A percentile compares a stretch with the other conserved stretches of the same genome.
Conservation (phyloP, 2,888 invertebrate species). For the Lasius fuliginosus region DNA sequence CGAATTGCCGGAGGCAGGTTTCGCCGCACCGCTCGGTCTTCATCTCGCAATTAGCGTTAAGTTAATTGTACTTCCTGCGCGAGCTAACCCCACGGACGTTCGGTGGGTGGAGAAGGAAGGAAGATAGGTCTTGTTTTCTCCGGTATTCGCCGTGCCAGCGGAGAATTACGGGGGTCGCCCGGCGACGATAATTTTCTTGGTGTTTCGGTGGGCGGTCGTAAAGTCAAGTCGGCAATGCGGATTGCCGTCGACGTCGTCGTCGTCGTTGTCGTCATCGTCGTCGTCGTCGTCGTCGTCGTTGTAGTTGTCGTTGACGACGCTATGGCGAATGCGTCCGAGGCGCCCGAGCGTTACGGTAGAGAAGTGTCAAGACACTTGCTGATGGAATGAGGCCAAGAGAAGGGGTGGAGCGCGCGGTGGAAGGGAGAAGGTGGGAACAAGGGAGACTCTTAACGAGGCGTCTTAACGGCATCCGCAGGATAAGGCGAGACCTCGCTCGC, state of each 20-base stretch:
- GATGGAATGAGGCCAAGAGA: constrained; percentile 60
- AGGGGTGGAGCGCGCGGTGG: constrained; percentile 31
- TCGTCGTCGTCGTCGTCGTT: constrained; percentile 40
- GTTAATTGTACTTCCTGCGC: constrained; percentile 70
- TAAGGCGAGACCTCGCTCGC: constrained; percentile 66
- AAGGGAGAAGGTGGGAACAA: constrained; percentile 21
- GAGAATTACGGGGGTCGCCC: constrained; percentile 74
- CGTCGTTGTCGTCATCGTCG: neutral
- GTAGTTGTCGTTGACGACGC: constrained; percentile 43
- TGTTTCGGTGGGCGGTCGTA: constrained; percentile 68
- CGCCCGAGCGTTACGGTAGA: constrained; percentile 44
- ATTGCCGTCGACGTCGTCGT: constrained; percentile 67
- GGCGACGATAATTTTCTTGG: constrained; percentile 73
- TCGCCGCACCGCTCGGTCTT: constrained; percentile 58
- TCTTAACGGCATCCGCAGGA: constrained; percentile 65
- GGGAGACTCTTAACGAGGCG: constrained; percentile 53
- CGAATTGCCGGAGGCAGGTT: constrained; percentile 53
- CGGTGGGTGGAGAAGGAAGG: neutral
- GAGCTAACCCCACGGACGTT: constrained; percentile 41
- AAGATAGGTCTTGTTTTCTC: constrained; percentile 69
- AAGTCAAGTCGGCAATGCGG: constrained; percentile 73
- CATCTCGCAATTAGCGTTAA: constrained; percentile 68
- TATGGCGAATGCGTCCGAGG: constrained; percentile 60
- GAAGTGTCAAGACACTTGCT: constrained; percentile 54
- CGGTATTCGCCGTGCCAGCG: constrained; percentile 65